Conservation (phyloP, 2,113 vertebrate genomes). For the Gracilinanus agilis region DNA sequence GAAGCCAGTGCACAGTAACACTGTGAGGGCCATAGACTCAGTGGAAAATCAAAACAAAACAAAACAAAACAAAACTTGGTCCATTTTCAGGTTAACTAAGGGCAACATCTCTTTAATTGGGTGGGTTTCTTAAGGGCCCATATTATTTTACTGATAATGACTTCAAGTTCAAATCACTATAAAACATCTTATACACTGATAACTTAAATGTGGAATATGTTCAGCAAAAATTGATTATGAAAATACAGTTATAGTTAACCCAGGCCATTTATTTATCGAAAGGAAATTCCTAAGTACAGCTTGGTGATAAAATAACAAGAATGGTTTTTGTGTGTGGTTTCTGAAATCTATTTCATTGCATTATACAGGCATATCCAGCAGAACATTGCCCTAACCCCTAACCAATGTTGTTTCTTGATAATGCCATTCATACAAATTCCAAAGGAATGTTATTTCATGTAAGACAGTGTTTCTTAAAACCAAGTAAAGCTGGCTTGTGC, state of each 20-base stretch:
- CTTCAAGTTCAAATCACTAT: background rate
- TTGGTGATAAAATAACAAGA: background rate
- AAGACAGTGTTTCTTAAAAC: background rate
- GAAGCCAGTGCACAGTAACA: background rate
- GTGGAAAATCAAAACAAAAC: background rate
- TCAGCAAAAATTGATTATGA: background rate
- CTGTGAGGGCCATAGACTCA: background rate
- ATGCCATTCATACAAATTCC: background rate
- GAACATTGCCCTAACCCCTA: background rate
- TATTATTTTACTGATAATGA: background rate
- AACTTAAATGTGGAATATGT: background rate
- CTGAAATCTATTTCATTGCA: background rate
- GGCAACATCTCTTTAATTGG: background rate
- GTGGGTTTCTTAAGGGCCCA: background rate
- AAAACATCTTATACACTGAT: background rate
- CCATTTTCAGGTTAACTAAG: background rate
- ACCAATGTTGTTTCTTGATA: background rate
- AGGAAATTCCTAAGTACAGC: background rate
- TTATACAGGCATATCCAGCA: background rate
- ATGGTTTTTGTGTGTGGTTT: background rate
- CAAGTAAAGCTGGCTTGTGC: background rate
- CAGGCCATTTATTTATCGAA: background rate
- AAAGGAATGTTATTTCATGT: background rate
- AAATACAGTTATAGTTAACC: background rate
- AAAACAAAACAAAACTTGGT: background rate